Base-by-base conservation (phyloP, 1,140 invertebrate genomes). In the Rhyzopertha dominica region DNA sequence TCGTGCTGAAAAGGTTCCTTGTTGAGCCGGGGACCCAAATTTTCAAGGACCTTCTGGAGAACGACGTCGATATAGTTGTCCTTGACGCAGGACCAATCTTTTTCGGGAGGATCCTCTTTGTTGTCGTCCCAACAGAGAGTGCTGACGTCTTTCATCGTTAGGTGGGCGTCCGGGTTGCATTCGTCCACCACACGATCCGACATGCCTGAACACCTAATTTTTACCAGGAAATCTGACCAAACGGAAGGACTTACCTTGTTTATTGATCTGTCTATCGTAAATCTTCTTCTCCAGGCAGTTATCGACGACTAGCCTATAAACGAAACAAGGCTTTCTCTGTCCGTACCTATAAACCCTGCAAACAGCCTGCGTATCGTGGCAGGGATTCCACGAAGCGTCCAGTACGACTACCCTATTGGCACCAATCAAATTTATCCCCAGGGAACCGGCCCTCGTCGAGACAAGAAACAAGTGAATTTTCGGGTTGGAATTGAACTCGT, bases 381-480 rank as follows among this genome's bases (percentile, higher is more conserved):
- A 98, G n/a, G 96, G 96, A 73, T 99, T 99, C 95, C 95, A 99
- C 3, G 91, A 96, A 24, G 95, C 95, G 73, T 99, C 96, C 59
- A 98, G 88, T 20, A 99, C 93, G 16, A 99, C 86, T 0, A 98
- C 95, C 34, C 96, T 73, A 73, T 97, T 98, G 0, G 96, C 96
- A 16, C 95, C 95, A 30, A 93, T 88, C 14, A 99, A 77, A 75
- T 99, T 99, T 34, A 99, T 97, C 4, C 96, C 96, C 10, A 99
- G 72, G 16, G 92, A 97, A 10, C 95, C 95, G 38, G 95, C 96
- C 62, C 92, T 79, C 0, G 95, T 99, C 1, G 93, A 98, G n/a
- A 99, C 90, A 28, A 98, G 74, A 68, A 98, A 99, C 20, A 98
- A 67, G 66, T 87, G 83, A 25, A 95, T 79, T 51, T 86, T 82